Base-by-base conservation (phyloP, 1,140 invertebrate species). In the Pararge aegeria region DNA sequence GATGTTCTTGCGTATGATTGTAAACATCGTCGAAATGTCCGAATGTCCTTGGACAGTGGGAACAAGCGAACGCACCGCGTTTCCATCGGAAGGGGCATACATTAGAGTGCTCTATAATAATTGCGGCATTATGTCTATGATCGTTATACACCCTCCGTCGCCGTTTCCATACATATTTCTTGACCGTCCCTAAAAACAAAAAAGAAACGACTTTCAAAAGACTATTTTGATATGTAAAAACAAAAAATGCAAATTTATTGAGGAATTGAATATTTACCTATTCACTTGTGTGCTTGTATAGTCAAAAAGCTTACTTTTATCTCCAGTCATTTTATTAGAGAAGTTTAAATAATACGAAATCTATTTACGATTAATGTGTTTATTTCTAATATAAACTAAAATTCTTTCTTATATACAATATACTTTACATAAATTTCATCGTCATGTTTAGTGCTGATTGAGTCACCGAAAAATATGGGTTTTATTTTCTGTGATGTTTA, bases 101-200 rank as follows among this genome's bases (percentile, higher is more conserved):
- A 63, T 86, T 89, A 10, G 84, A 87, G 67, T 59, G 77, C 55
- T 86, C 76, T 48, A 89, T 68, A 53, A 89, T 82, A 38, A 83
- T 72, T 9, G 77, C 80, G 10, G 84, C 83, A 61, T 89, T 87
- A 73, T 83, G 75, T 67, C 81, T 89, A 58, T 83, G 75, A 73
- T 86, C 86, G 49, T 82, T 77, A 75, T 71, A 86, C 66, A 57
- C 21, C 61, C 80, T 81, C 56, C 76, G 75, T 64, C 66, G 73
- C 53, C 77, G 71, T 75, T 74, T 80, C 82, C 83, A 89, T 64
- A 79, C 81, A 61, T 79, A 54, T 55, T 70, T 81, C 55, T 49
- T 46, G 61, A 67, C 69, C 63, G 68, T 51, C 61, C 80, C 83
- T 87, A 87, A 75, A 83, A 84, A 78, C 74, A 86, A 78, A 86